phyloP scores from a whole-genome alignment of 2,113 vertebrate species.

The Australoheros scitulus region DNA sequence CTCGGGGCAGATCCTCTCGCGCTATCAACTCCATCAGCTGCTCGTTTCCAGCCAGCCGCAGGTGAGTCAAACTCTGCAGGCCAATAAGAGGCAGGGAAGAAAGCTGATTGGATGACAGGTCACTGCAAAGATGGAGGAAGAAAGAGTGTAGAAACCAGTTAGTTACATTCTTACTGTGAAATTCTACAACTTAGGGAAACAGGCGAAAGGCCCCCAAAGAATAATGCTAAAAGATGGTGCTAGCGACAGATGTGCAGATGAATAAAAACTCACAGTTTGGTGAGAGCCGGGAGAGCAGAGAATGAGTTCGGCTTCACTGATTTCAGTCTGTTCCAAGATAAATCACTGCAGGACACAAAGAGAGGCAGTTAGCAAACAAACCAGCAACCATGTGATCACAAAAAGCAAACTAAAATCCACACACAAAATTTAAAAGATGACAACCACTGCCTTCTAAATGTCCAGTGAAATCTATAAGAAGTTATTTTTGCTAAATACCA shows the following conservation, averaged over 20 bases:
- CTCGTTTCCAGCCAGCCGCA: conserved; percentile 93
- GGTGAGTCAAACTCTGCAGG: conserved; percentile 90
- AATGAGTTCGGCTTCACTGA: conserved; percentile 85
- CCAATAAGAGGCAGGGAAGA: conserved; percentile 89
- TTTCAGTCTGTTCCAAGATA: conserved; percentile 90
- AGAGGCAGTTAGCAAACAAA: background rate
- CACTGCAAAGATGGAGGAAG: conserved; percentile 84
- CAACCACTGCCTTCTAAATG: no score
- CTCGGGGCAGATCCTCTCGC: conserved; percentile 89
- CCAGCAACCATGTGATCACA: background rate
- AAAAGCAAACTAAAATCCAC: no score
- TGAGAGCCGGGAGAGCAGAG: conserved; percentile 87
- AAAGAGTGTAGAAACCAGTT: conserved; percentile 22
- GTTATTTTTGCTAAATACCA: background rate
- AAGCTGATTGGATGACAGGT: conserved; percentile 93
- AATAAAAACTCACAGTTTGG: conserved; percentile 87
- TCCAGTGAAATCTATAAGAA: background rate
- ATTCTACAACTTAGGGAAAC: background rate
- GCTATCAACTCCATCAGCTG: conserved; percentile 87
- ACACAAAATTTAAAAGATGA: no score
- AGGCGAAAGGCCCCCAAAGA: background rate
- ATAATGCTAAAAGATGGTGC: background rate
- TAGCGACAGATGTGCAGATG: background rate
- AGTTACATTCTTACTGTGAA: background rate
- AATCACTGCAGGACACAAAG: conserved; percentile 79